These are phyloP conservation scores for Syngnathoides biaculeatus DNA, from an alignment of 2,113 vertebrate species.

Conservation along the genomic window DNA sequence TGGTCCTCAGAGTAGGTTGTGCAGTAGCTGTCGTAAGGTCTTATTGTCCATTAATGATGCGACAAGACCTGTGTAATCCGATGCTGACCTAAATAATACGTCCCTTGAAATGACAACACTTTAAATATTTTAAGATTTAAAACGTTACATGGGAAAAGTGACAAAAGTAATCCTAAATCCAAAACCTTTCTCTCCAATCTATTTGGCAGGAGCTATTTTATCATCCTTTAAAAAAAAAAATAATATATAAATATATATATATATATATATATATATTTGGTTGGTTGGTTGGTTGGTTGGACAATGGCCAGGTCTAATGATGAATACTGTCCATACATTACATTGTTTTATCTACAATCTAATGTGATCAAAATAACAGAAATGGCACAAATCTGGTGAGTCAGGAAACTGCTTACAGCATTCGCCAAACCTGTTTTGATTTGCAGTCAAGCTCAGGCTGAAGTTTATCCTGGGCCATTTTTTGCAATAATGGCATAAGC, in stretches of 20 bases:
- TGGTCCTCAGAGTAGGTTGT: not conserved
- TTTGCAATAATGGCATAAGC: constrained; percentile 4
- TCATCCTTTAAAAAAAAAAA: too few species aligned
- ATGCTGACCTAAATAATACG: not conserved
- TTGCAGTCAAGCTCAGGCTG: not conserved
- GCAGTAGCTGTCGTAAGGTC: not conserved
- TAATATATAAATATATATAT: too few species aligned
- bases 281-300: too few species aligned
- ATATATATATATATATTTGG: too few species aligned
- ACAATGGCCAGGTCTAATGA: too few species aligned
- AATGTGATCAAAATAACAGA: not conserved
- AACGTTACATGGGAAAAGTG: not conserved
- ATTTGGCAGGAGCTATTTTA: not conserved
- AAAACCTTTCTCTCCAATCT: not conserved
- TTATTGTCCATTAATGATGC: not conserved
- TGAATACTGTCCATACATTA: not conserved
- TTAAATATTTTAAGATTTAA: not conserved
- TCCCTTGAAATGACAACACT: not conserved
- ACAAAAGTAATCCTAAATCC: not conserved
- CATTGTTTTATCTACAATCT: not conserved
- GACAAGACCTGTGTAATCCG: not conserved
- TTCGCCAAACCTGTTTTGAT: not conserved
- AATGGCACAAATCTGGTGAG: not conserved
- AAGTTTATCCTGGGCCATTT: not conserved
- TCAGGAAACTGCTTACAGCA: not conserved